Percentiles rank a stretch among this genome's conserved stretches.
These are phyloP conservation scores for Cinara cedri DNA, from an alignment of 2,888 invertebrate species.

Conservation along the genomic window DNA sequence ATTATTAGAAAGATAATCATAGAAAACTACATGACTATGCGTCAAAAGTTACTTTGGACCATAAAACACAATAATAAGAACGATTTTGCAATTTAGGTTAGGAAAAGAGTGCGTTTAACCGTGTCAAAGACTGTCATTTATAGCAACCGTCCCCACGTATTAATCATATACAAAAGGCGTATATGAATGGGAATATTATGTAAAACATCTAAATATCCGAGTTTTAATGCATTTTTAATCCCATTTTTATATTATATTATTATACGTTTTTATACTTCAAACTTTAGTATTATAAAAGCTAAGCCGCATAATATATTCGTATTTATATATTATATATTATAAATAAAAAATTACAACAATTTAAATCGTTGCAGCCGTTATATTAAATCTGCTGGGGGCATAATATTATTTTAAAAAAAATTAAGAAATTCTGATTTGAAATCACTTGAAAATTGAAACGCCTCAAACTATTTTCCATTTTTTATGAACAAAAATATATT, in stretches of 20 bases:
- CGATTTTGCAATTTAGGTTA: constrained; percentile 3
- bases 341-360: background rate
- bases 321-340: background rate
- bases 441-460: too few relatives aligned
- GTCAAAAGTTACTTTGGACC: background rate
- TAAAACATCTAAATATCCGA: background rate
- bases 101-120: constrained; percentile 20
- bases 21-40: background rate
- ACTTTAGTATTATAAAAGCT: background rate
- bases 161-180: constrained; percentile 33
- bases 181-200: constrained; percentile 39
- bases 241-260: background rate
- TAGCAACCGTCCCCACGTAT: constrained; percentile 6
- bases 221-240: constrained; percentile 24
- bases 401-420: too few relatives aligned
- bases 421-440: too few relatives aligned
- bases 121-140: background rate
- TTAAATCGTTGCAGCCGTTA: too few relatives aligned
- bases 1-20: constrained; percentile 12
- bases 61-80: background rate
- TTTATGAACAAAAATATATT: too few relatives aligned
- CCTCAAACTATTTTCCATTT: too few relatives aligned
- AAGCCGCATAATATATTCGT: background rate
- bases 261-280: background rate
- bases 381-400: too few relatives aligned